Conservation (phyloP, 2,797 vertebrate genomes). For the Malurus leucopterus region DNA sequence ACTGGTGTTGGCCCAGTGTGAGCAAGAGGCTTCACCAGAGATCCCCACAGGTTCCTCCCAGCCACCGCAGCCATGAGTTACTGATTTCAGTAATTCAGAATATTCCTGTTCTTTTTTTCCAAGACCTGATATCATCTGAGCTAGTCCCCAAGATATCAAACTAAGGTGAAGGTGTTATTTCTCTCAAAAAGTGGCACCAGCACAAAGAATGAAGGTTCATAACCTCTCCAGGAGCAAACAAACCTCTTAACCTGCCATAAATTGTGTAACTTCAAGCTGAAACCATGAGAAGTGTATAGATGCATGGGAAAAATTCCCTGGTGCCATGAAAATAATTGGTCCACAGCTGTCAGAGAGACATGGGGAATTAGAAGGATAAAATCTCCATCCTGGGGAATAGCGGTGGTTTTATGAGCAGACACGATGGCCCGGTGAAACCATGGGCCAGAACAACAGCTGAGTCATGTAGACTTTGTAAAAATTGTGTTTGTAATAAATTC, state of each 20-base stretch:
- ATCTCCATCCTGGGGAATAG: neutral
- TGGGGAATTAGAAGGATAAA: neutral
- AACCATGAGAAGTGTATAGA: neutral
- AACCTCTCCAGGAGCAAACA: neutral
- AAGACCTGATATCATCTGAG: neutral
- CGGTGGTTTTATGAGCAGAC: neutral
- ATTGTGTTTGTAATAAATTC: neutral
- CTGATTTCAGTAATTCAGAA: neutral
- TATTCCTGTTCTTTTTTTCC: neutral
- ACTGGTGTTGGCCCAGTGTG: neutral
- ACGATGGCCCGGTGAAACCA: neutral
- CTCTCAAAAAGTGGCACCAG: neutral
- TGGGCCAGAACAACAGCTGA: neutral
- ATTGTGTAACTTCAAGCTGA: neutral
- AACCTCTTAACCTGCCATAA: neutral
- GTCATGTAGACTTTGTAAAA: neutral
- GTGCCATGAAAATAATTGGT: neutral
- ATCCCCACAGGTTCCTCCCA: neutral
- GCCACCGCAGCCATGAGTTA: accelerated
- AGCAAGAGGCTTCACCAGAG: neutral
- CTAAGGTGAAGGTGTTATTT: neutral
- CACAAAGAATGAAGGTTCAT: neutral
- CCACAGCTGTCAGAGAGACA: neutral
- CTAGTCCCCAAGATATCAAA: neutral
- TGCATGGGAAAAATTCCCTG: neutral